A percentile compares a stretch with the other conserved stretches of the same genome.
Evolutionary conservation across 2,113 vertebrate genomes (phyloP).

Genomic region (Oncorhynchus masou): DNA sequence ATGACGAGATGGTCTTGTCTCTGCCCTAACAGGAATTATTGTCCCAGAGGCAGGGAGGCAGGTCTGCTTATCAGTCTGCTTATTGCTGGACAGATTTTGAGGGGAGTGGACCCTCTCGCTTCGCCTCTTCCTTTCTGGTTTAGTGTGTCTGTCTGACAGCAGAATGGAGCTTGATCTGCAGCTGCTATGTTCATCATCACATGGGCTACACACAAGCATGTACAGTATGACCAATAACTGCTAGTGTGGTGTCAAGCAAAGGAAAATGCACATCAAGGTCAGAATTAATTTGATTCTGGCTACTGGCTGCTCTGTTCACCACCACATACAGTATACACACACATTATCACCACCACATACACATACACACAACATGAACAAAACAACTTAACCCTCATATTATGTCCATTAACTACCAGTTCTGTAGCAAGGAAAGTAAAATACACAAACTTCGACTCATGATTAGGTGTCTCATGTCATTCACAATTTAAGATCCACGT

Average conservation of each 20-base stretch:
- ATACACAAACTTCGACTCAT: neutral
- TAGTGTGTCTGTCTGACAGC: conserved; percentile 51
- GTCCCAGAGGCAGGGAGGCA: too few species aligned
- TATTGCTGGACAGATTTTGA: too few species aligned
- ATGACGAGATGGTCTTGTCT: too few species aligned
- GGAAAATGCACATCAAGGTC: too few species aligned
- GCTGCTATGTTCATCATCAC: neutral
- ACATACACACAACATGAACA: neutral
- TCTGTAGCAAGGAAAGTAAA: neutral
- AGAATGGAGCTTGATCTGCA: neutral
- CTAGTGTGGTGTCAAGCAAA: too few species aligned
- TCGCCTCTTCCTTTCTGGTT: neutral
- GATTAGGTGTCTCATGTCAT: too few species aligned
- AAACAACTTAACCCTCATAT: neutral
- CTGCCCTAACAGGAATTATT: too few species aligned
- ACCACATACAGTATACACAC: neutral
- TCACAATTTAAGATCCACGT: too few species aligned
- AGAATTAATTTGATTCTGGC: conserved; percentile 1
- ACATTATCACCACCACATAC: neutral
- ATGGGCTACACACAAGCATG: conserved; percentile 17
- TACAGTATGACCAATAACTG: conserved; percentile 1
- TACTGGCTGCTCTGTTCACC: neutral
- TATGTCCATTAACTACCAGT: neutral
- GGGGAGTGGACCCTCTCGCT: too few species aligned
- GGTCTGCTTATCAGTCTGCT: too few species aligned